Percentiles rank a stretch among this genome's conserved stretches.
Conservation (phyloP, 2,113 vertebrate genomes). For the Brienomyrus longianalis region DNA sequence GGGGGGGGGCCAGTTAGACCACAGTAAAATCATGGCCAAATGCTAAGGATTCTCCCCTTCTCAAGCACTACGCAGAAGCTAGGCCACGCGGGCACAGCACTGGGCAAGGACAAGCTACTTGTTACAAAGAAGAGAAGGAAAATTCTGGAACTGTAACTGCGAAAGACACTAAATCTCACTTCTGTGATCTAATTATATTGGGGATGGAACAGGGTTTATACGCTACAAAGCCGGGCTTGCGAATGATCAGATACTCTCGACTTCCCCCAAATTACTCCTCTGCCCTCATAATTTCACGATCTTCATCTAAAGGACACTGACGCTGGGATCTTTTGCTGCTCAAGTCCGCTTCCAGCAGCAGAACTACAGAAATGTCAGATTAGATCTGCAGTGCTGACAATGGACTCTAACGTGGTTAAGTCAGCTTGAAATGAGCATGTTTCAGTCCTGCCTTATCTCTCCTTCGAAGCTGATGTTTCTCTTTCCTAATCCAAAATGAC, state of each 20-base stretch:
- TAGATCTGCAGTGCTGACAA: background rate
- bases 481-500: background rate
- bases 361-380: background rate
- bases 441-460: background rate
- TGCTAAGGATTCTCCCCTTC: background rate
- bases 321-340: background rate
- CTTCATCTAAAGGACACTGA: background rate
- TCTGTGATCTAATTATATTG: background rate
- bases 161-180: background rate
- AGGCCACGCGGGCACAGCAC: slow-evolving; percentile 3
- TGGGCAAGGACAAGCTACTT: background rate
- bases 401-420: background rate
- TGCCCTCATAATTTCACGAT: background rate
- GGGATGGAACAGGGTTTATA: background rate
- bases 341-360: background rate
- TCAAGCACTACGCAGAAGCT: background rate
- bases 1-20: slow-evolving; percentile 31
- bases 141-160: background rate
- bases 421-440: background rate
- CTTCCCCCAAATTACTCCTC: background rate
- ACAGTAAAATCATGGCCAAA: slow-evolving; percentile 51
- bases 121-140: background rate
- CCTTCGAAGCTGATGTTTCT: background rate
- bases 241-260: background rate
- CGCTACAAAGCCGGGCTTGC: background rate